Evolutionary conservation across 1,140 invertebrate genomes (phyloP).

Genomic region (Geopemphigus sp.): DNA sequence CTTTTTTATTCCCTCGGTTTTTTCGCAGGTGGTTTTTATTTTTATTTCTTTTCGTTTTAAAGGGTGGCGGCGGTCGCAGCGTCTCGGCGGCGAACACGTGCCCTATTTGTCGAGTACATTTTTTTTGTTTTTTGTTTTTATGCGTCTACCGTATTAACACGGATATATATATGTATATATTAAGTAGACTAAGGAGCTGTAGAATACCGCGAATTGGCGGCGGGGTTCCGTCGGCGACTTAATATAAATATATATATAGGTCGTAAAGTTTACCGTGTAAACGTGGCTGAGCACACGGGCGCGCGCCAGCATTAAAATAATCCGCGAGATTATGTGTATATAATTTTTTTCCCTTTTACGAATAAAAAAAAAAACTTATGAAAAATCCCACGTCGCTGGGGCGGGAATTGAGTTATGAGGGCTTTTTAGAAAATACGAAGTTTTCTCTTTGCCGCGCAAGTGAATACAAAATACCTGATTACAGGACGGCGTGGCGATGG

Average conservation of each 20-base stretch:
- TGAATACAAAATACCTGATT: conserved; percentile 50
- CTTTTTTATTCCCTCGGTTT: not conserved
- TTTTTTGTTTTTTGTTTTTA: not conserved
- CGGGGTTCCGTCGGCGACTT: not conserved
- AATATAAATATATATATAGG: not conserved
- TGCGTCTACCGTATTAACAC: conserved; percentile 1
- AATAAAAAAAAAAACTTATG: not conserved
- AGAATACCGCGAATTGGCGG: not conserved
- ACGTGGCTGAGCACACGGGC: not conserved
- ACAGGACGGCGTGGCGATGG: not conserved
- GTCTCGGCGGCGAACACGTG: not conserved
- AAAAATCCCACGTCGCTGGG: conserved; percentile 8
- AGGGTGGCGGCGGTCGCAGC: no score
- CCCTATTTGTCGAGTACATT: no score
- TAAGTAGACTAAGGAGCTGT: not conserved
- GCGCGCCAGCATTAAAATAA: conserved; percentile 21
- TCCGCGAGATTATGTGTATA: not conserved
- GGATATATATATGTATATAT: not conserved
- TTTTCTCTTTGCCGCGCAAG: not conserved
- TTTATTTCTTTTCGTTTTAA: not conserved
- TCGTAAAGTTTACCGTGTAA: conserved; percentile 27
- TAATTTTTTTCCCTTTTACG: no score
- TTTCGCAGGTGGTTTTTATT: conserved; percentile 9
- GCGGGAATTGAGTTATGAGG: conserved; percentile 23
- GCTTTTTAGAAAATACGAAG: conserved; percentile 26